Conservation (phyloP, 1,140 invertebrate species). For the Drosophila sp. region DNA sequence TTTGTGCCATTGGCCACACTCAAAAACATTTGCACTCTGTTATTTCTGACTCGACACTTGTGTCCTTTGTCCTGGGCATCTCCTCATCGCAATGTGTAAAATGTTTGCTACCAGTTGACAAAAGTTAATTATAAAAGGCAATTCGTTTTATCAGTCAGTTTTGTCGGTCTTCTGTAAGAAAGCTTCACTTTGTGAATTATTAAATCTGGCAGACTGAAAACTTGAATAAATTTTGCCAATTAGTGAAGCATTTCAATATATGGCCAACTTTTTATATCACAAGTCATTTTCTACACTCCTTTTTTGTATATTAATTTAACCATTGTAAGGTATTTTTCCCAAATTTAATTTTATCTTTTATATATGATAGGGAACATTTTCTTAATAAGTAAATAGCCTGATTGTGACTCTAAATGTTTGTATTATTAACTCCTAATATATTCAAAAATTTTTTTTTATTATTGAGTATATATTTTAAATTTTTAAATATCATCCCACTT, state of each 20-base stretch:
- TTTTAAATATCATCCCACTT: no score
- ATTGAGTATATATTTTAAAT: no score
- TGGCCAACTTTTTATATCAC: constrained; percentile 21
- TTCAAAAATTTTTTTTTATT: no score
- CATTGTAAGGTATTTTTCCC: not conserved
- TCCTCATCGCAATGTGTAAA: constrained; percentile 42
- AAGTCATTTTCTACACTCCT: not conserved
- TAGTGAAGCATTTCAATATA: constrained; percentile 33
- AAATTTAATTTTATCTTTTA: constrained; percentile 5
- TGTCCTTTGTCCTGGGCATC: constrained; percentile 39
- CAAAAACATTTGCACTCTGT: constrained; percentile 38
- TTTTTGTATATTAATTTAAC: constrained; percentile 19
- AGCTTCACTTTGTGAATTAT: constrained; percentile 40
- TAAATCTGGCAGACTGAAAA: constrained; percentile 12
- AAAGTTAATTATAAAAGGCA: constrained; percentile 75
- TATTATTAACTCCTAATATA: no score
- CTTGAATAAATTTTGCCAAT: constrained; percentile 41
- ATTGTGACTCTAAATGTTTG: no score
- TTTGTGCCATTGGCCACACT: constrained; percentile 70
- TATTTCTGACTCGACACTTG: constrained; percentile 14
- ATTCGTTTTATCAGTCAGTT: constrained; percentile 37
- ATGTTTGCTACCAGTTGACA: constrained; percentile 60
- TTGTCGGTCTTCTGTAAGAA: constrained; percentile 13
- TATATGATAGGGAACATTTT: not conserved
- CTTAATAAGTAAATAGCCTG: no score